Percentiles rank a stretch among this genome's conserved stretches.
These are phyloP conservation scores for Podarcis lilfordi DNA, from an alignment of 2,797 vertebrate genomes.

Conservation along the genomic window DNA sequence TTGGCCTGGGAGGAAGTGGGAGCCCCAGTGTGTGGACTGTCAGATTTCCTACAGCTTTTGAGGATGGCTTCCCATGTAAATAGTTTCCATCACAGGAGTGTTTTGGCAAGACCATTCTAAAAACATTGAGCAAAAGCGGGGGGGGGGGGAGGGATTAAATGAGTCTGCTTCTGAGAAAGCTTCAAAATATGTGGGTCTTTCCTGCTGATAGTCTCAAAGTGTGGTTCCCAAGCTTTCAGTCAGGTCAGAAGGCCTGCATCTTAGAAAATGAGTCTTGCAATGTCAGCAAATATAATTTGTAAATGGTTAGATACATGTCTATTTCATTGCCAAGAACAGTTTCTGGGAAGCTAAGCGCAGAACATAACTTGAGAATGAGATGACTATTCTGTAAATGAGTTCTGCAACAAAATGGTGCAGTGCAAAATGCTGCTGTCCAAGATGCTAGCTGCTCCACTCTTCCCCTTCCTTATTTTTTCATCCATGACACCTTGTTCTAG, in stretches of 20 bases:
- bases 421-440: background rate
- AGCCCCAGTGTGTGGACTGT: background rate
- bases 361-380: background rate
- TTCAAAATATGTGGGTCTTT: background rate
- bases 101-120: background rate
- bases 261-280: background rate
- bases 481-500: too few relatives aligned
- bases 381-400: background rate
- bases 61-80: constrained; percentile 5
- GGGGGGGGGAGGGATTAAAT: background rate
- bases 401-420: background rate
- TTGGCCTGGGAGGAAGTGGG: background rate
- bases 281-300: background rate
- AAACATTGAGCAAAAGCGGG: background rate
- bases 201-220: background rate
- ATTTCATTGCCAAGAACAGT: background rate
- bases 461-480: background rate
- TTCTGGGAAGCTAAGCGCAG: background rate
- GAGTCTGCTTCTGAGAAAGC: background rate
- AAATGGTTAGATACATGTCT: background rate
- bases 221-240: background rate
- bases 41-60: background rate
- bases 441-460: background rate
- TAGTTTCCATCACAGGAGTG: background rate
- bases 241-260: background rate